Base-by-base conservation (phyloP, 2,113 vertebrate genomes). In the Cryptoleucopteryx plumbea region DNA sequence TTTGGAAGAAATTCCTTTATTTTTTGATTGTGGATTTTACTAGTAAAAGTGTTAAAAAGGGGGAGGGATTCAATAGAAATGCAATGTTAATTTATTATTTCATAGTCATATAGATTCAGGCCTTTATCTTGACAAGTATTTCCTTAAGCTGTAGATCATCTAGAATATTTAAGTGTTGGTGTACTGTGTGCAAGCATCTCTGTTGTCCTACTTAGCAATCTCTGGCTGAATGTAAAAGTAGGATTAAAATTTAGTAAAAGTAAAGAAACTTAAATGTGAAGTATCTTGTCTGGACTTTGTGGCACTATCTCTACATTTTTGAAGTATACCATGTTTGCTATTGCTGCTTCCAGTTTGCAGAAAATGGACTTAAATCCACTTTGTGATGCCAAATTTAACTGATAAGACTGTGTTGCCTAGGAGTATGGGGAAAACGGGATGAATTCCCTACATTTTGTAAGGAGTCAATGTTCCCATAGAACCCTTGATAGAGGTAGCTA, bases 351-450 rank as follows among this genome's bases (percentile, higher is more conserved):
- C 3, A 1, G 16, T 40, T 13, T 27, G 56, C 21, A 47, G 82
- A n/a, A 87, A 78, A 78, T 1, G 1, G 32, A 40, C 29, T 74
- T 56, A n/a, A 91, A 83, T 83, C 36, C 6, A 40, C 27, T 34
- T 62, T 78, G 31, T 72, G n/a, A 10, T 79, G n/a, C 14, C 7
- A 50, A 67, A 40, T 45, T 56, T 50, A 73, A 63, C 16, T 47
- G 40, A 7, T 65, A 53, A 50, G 47, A 14, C 16, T 59, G 18
- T 59, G 18, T 71, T 83, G 47, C n/a, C n/a, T 19, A 17, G 21
- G 48, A 48, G 5, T 40, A 32, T 50, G 36, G 29, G 32, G 43
- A 10, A 74, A 47, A 34, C 0, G 0, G 19, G 63, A 23, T n/a
- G 11, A 42, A 59, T 42, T 65, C 13, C 13, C 3, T 66, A 5